Percentiles rank a stretch among this genome's conserved stretches.
Evolutionary conservation across 2,888 invertebrate genomes (phyloP).

Genomic region (Nomada goodeniana): DNA sequence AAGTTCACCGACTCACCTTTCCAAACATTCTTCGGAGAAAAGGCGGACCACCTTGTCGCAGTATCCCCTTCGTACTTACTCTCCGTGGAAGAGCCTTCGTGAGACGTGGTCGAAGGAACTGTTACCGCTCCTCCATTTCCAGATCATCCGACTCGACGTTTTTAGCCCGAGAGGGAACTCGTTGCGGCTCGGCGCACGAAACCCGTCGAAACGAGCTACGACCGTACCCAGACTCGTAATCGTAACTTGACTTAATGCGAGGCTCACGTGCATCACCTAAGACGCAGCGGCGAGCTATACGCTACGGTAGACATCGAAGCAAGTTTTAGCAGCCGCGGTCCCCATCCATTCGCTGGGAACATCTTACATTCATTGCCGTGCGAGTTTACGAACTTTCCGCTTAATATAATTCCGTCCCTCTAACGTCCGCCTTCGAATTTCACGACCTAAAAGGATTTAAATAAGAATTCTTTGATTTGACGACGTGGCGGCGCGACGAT

Average conservation of each 20-base stretch:
- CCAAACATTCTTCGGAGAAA: not conserved
- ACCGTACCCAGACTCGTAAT: slow-evolving; percentile 61
- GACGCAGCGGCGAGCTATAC: slow-evolving; percentile 39
- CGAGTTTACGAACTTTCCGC: slow-evolving; percentile 46
- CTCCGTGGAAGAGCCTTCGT: not conserved
- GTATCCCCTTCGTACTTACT: slow-evolving; percentile 2
- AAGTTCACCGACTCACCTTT: slow-evolving; percentile 4
- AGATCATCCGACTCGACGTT: slow-evolving; percentile 26
- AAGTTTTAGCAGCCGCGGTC: slow-evolving; percentile 46
- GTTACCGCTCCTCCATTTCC: not conserved
- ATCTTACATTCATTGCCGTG: slow-evolving; percentile 51
- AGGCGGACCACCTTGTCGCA: slow-evolving; percentile 1
- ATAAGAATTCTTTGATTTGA: not conserved
- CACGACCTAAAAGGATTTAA: slow-evolving; percentile 28
- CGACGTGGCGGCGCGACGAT: not conserved
- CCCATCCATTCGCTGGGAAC: slow-evolving; percentile 47
- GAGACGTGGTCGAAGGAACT: not conserved
- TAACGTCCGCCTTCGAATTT: slow-evolving; percentile 51
- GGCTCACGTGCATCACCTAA: slow-evolving; percentile 48
- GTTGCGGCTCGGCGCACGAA: slow-evolving; percentile 4
- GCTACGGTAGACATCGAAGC: slow-evolving; percentile 50
- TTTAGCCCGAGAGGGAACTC: slow-evolving; percentile 22
- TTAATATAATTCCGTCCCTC: slow-evolving; percentile 42
- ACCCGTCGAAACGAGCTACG: slow-evolving; percentile 49
- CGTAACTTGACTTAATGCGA: slow-evolving; percentile 67